A percentile compares a stretch with the other conserved stretches of the same genome.
These are phyloP conservation scores for Dendropsophus ebraccatus DNA, from an alignment of 2,113 vertebrate species.

Conservation along the genomic window DNA sequence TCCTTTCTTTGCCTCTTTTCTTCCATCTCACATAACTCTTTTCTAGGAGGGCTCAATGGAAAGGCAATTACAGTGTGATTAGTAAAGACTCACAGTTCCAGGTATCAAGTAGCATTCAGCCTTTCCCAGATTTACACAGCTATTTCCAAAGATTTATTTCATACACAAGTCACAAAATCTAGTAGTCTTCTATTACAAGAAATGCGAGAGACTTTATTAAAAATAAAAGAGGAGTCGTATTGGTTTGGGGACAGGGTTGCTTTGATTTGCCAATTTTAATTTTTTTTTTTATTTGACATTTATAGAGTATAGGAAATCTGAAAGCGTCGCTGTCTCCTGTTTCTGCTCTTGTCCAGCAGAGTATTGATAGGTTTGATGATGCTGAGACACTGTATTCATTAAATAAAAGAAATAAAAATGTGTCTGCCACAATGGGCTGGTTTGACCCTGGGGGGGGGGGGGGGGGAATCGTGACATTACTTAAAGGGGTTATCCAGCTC, in stretches of 20 bases:
- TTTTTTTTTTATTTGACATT: slow-evolving; percentile 46
- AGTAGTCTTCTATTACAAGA: slow-evolving; percentile 60
- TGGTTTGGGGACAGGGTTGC: slow-evolving; percentile 15
- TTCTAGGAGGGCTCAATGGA: slow-evolving; percentile 50
- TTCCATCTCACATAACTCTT: slow-evolving; percentile 54
- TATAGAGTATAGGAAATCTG: slow-evolving; percentile 20
- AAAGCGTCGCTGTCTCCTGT: neutral
- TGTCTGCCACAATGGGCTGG: neutral
- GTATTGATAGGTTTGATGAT: slow-evolving; percentile 12
- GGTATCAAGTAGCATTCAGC: neutral
- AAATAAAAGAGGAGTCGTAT: slow-evolving; percentile 60
- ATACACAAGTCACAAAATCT: slow-evolving; percentile 63
- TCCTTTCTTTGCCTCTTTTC: slow-evolving; percentile 44
- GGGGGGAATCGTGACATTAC: no score
- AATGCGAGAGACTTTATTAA: slow-evolving; percentile 71
- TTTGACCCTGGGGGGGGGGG: no score
- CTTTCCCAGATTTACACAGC: slow-evolving; percentile 68
- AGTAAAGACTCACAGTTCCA: slow-evolving; percentile 41
- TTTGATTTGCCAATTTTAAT: slow-evolving; percentile 48
- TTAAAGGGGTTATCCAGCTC: no score
- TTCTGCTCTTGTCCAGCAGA: slow-evolving; percentile 23
- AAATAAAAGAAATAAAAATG: neutral
- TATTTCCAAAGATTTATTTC: slow-evolving; percentile 62
- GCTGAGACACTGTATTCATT: neutral
- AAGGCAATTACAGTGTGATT: slow-evolving; percentile 58